Base-by-base conservation (phyloP, 2,113 vertebrate species). In the Bubo blakistoni region DNA sequence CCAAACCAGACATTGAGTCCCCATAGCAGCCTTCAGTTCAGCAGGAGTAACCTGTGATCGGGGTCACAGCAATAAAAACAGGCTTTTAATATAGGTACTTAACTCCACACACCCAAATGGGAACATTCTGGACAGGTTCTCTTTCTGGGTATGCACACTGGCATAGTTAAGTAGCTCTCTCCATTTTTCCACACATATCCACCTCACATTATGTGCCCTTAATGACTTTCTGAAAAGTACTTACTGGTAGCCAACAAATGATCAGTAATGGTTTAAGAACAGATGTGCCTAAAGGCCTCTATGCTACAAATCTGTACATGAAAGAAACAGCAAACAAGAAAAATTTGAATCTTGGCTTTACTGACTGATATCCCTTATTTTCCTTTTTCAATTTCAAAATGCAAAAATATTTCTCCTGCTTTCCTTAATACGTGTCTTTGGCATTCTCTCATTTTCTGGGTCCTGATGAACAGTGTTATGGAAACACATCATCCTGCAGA, bases 401-500 rank as follows among this genome's bases (percentile, higher is more conserved):
- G 4, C 7, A 17, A 20, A 69, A 17, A 6, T 8, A 22, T 11
- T 30, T 51, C 54, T 73, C 26, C 87, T 44, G 18, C 5, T 89
- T 40, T 25, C 13, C 7, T 27, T 92, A 42, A 72, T 6, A 5
- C 4, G 3, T 13, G 15, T 10, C 27, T 44, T 69, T n/a, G 46
- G 6, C 36, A 4, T 59, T 83, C 29, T 54, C 52, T 57, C 5
- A 87, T 24, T 76, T 2, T 20, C 27, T 42, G 15, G 4, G 30
- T 55, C 26, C 67, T 15, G 13, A 1, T 46, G 30, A 14, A 6
- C 97, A 99, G 99, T 96, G 7, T 55, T 99, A 10, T 99, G 99
- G 99, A 98, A 97, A 51, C 96, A 98, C 52, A 74, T 97, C 95
- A 98, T 99, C 65, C 92, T 91, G 29, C 95, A 79, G 62, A 22